Base-by-base conservation (phyloP, 2,888 invertebrate species). In the Agrilus biguttatus region DNA sequence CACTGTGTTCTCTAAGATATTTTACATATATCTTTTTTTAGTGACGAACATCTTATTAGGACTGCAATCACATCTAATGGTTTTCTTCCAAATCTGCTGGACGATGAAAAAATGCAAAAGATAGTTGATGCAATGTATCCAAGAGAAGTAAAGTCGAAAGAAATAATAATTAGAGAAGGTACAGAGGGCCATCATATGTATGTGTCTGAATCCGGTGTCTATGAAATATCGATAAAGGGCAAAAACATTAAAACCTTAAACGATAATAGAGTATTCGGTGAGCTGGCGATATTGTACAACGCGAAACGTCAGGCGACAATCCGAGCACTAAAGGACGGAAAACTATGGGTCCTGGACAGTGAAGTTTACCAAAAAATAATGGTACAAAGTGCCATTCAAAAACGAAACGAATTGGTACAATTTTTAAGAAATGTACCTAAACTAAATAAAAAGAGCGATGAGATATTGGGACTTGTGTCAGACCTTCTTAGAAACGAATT, bases 231-330 rank as follows among this genome's bases (percentile, higher is more conserved):
- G 32, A 83, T 91, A 57, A 80, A 82, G 36, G 83, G 77, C 8
- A 76, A 80, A 56, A 75, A 79, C 3, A 77, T 92, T 37, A 81
- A 81, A 36, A 82, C 74, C 45, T 84, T 96, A 62, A 82, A 83
- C 0, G 77, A 86, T 0, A 88, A 87, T 5, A 75, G 83, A 57
- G 79, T 89, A 47, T 77, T 95, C 69, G 95, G 96, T 2, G 96
- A 96, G 69, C 70, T 96, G 40, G 93, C 95, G 7, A 82, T 96
- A 52, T 70, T 96, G 23, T 95, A 96, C 67, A 92, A 92, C 67
- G 91, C 92, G 33, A 89, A 87, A 57, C 72, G 93, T 49, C 83
- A 88, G 50, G 91, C 92, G 1, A 86, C 90, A 0, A 83, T 93
- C 46, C 72, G 77, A 67, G 84, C 88, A 83, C 82, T 55, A 73